A percentile compares a stretch with the other conserved stretches of the same genome.
Conservation (phyloP, 2,113 vertebrate species). For the Channa maculata region DNA sequence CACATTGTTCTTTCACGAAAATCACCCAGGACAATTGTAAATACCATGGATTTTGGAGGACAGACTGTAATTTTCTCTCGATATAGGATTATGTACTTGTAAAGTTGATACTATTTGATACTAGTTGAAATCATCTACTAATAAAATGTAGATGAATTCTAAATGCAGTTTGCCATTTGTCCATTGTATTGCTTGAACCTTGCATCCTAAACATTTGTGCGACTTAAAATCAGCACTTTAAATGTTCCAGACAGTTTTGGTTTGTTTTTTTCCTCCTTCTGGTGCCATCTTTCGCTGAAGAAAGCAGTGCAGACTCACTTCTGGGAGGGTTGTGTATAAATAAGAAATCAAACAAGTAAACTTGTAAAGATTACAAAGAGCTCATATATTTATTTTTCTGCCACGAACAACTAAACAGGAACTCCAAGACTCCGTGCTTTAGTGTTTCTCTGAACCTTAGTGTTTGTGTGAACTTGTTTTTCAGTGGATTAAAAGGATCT, state of each 20-base stretch:
- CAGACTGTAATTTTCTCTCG: background rate
- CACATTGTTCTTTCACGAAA: conserved; percentile 15
- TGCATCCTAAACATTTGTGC: background rate
- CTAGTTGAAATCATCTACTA: too few species aligned
- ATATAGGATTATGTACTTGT: too few species aligned
- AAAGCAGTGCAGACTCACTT: conserved; percentile 21
- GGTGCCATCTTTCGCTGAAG: conserved; percentile 18
- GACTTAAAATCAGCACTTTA: conserved; percentile 13
- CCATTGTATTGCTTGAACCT: too few species aligned
- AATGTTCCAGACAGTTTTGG: conserved; percentile 11
- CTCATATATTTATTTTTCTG: conserved; percentile 54
- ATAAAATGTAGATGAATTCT: too few species aligned
- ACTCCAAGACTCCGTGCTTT: conserved; percentile 31
- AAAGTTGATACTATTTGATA: too few species aligned
- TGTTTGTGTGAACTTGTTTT: conserved; percentile 42
- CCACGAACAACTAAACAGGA: conserved; percentile 50
- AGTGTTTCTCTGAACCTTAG: conserved; percentile 23
- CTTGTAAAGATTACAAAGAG: conserved; percentile 49
- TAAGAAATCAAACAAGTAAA: conserved; percentile 42
- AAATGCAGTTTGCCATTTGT: too few species aligned
- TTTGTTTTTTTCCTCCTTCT: background rate
- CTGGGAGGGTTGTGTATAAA: conserved; percentile 19
- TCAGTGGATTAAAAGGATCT: conserved; percentile 44
- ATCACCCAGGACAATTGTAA: conserved; percentile 70
- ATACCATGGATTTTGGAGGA: conserved; percentile 62